Base-by-base conservation (phyloP, 2,113 vertebrate species). In the Odocoileus virginianus region DNA sequence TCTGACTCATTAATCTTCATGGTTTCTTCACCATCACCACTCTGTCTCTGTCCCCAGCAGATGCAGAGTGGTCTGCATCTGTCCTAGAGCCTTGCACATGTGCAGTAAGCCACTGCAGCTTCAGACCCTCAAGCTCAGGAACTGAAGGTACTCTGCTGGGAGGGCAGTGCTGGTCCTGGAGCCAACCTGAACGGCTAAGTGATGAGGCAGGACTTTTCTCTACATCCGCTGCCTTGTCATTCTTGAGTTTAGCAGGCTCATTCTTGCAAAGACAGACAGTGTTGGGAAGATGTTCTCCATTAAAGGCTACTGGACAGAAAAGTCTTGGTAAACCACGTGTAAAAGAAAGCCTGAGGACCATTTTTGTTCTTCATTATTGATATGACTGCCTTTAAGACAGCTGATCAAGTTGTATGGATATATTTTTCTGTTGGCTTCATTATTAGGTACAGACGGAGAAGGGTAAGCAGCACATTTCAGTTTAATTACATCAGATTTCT, bases 101-200 rank as follows among this genome's bases (percentile, higher is more conserved):
- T 7, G 1, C 50, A 8, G 47, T 64, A 0, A 14, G 64, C 11
- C 3, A 3, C 64, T 21, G 9, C 1, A 0, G n/a, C 12, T 0
- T 33, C 1, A 17, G 58, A 36, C 2, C 30, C 12, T 13, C 0
- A 83, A 11, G 12, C 28, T 50, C 36, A 2, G 91, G 76, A 15
- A 17, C 7, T 0, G 2, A 16, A 14, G 4, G 2, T 8, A 28
- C 14, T 1, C 61, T 23, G 7, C 47, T 21, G 1, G 0, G 12
- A 89, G 54, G 13, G 14, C 47, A 4, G 54, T 40, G 12, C 33
- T 4, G 58, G 28, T 82, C 25, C 67, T 30, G 19, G 47, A 25
- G 7, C 40, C 16, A 64, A 84, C 11, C 13, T 2, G 3, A 2
- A 1, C 0, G 27, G 30, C 54, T 21, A 9, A 91, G 45, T 55